Base-by-base conservation (phyloP, 2,113 vertebrate species). In the Megaceryle torquata region DNA sequence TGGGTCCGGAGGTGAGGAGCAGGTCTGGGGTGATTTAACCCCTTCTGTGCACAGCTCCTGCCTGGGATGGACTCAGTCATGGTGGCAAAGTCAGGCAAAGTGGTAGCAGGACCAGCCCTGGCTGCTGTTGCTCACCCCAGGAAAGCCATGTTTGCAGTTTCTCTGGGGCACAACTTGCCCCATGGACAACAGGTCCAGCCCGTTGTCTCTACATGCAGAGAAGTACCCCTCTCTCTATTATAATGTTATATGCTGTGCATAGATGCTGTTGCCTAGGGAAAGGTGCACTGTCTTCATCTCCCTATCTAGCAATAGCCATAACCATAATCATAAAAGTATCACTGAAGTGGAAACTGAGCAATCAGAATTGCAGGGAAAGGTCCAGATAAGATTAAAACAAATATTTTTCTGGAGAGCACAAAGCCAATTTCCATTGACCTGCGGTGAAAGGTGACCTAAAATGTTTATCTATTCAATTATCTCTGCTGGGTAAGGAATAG, bases 361-460 rank as follows among this genome's bases (percentile, higher is more conserved):
- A 60, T 19, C 6, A 2, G 26, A 68, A 75, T 72, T 79, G 65
- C 83, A 93, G 72, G 69, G 72, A 86, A 86, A 70, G 19, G 44
- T 46, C 35, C 77, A 82, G 86, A 60, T 88, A 94, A 91, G 69
- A 24, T 35, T 68, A n/a, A 97, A 95, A 28, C 57, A 91, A 91
- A 61, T 22, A 71, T 35, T 91, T 71, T 16, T 53, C 24, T 54
- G 28, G 56, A 74, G 20, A 77, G 26, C 53, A 89, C 53, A 64
- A 39, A 59, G 50, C 39, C 33, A 43, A 15, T 54, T 63, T 13
- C 57, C 1, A 1, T 43, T 5, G 5, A 44, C 31, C 39, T 53
- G 72, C 53, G 83, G 76, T 71, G 93, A 95, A 90, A 94, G 72
- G 48, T 91, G 90, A 68, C 76, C 50, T 76, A 3, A 83, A 79